Percentiles rank a stretch among this genome's conserved stretches.
phyloP scores from a whole-genome alignment of 2,888 invertebrate genomes.

The Ochlodes sylvanus region DNA sequence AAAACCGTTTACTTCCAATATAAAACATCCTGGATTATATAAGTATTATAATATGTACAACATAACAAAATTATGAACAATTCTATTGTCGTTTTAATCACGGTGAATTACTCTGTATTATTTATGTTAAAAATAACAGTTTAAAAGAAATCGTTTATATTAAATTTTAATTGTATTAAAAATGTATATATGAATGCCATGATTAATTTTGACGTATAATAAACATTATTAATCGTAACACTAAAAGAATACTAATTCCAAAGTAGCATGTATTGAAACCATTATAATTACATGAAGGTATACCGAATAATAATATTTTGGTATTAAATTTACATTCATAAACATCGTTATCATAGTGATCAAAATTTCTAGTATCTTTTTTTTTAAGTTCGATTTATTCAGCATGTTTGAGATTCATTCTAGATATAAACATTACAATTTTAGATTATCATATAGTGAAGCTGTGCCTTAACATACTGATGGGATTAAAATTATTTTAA shows the following conservation, averaged over 20 bases:
- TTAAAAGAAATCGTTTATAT: conserved; percentile 7
- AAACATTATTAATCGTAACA: conserved; percentile 23
- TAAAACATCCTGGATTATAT: conserved; percentile 4
- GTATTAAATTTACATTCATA: conserved; percentile 51
- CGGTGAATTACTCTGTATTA: background rate
- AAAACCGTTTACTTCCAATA: conserved; percentile 7
- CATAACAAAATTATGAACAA: conserved; percentile 1
- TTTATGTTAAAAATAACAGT: conserved; percentile 18
- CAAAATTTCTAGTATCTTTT: conserved; percentile 59
- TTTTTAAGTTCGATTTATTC: conserved; percentile 53
- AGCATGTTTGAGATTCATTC: conserved; percentile 66
- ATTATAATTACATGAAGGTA: conserved; percentile 37
- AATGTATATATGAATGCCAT: conserved; percentile 1
- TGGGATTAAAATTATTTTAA: conserved; percentile 70
- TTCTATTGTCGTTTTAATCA: background rate
- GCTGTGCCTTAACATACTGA: conserved; percentile 70
- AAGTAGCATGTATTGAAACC: conserved; percentile 36
- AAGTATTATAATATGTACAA: too few species aligned
- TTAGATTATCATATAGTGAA: conserved; percentile 62
- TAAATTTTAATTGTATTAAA: background rate
- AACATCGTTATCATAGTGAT: conserved; percentile 61
- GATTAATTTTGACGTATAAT: conserved; percentile 11
- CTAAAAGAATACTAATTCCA: conserved; percentile 32
- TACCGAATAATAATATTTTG: conserved; percentile 37
- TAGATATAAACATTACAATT: conserved; percentile 57